Percentiles rank a stretch among this genome's conserved stretches.
phyloP scores from a whole-genome alignment of 2,113 vertebrate species.

The Paradoxurus hermaphroditus region DNA sequence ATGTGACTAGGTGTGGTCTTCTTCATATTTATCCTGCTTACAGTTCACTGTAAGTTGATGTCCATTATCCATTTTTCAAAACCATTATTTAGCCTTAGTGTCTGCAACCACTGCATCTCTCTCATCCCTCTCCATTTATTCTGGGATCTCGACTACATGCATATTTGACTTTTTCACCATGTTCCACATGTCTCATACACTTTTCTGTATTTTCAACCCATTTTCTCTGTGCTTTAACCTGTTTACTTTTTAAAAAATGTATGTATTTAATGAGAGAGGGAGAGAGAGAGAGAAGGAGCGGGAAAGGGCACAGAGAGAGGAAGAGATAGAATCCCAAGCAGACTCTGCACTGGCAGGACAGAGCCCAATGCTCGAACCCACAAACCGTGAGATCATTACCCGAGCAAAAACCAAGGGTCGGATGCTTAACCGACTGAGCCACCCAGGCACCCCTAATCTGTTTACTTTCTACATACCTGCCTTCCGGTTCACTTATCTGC shows the following conservation, averaged over 20 bases:
- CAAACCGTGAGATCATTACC: too few species aligned
- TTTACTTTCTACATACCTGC: neutral
- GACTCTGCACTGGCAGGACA: neutral
- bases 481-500: neutral
- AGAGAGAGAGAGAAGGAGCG: too few species aligned
- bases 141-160: neutral
- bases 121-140: neutral
- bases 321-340: too few species aligned
- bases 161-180: neutral
- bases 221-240: neutral
- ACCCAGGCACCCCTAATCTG: neutral
- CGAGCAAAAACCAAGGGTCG: too few species aligned
- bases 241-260: too few species aligned
- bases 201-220: neutral
- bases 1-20: neutral
- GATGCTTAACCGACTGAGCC: too few species aligned
- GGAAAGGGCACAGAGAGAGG: too few species aligned
- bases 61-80: neutral
- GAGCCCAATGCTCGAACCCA: too few species aligned
- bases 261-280: too few species aligned
- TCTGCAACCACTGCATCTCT: neutral
- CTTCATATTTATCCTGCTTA: neutral
- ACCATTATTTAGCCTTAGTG: neutral
- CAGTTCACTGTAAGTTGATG: neutral
- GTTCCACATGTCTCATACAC: neutral